Evolutionary conservation across 2,113 vertebrate genomes (phyloP).

Genomic region (Hymenochirus boettgeri): DNA sequence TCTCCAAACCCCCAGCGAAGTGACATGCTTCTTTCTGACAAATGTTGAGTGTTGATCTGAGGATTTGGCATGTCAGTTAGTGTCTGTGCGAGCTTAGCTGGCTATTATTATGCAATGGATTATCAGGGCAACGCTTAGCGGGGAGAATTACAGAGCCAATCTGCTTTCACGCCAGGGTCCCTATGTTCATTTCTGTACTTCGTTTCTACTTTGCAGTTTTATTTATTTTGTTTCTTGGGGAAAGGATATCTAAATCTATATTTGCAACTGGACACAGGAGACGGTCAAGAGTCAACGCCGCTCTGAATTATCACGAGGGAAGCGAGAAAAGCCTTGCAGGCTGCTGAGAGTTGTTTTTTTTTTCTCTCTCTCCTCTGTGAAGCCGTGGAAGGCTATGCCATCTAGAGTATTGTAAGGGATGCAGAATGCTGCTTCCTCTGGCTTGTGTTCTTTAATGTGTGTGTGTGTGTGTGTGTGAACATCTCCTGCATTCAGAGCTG

Average conservation of each 20-base stretch:
- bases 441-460: constrained; percentile 35
- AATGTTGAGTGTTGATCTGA: constrained; percentile 53
- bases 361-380: not conserved
- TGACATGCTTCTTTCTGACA: constrained; percentile 48
- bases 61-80: constrained; percentile 57
- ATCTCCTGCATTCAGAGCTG: constrained; percentile 40
- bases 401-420: constrained; percentile 64
- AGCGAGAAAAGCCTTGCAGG: too few relatives aligned
- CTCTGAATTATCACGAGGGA: constrained; percentile 43
- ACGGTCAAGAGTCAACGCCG: not conserved
- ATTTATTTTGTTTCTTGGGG: not conserved
- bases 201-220: not conserved
- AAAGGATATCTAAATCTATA: not conserved
- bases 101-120: constrained; percentile 59
- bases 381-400: constrained; percentile 61
- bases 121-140: constrained; percentile 48
- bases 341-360: constrained; percentile 26
- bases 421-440: constrained; percentile 46
- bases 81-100: constrained; percentile 55
- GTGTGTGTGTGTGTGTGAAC: constrained; percentile 46
- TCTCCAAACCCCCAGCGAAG: constrained; percentile 39
- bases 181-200: constrained; percentile 12
- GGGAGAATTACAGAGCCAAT: constrained; percentile 47
- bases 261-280: not conserved
- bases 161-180: constrained; percentile 42